Base-by-base conservation (phyloP, 2,113 vertebrate species). In the Pluvialis apricaria region DNA sequence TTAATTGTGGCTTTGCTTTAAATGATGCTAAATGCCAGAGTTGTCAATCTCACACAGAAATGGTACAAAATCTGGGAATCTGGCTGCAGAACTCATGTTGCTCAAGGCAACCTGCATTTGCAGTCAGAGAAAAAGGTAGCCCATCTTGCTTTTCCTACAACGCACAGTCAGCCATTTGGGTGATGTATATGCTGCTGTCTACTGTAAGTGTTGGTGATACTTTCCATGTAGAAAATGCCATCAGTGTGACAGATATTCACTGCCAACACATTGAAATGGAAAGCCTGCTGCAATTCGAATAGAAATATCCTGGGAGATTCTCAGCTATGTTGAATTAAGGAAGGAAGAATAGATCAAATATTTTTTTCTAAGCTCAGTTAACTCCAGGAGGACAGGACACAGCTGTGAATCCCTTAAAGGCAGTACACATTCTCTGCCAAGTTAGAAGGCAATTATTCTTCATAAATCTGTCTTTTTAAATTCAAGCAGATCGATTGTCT, bases 391-490 rank as follows among this genome's bases (percentile, higher is more conserved):
- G 95, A 86, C 86, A 88, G 72, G 77, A 81, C 94, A 92, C 92
- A 95, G 82, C 86, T 96, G 94, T 88, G 92, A 97, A 54, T 95
- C 88, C 69, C 90, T 96, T 86, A 60, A 85, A 95, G 88, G 92
- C 82, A 86, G 61, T 29, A 84, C 88, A 88, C 34, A 34, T 61
- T 70, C 76, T 71, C 90, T 97, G 92, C 92, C 94, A 95, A 96
- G 60, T 78, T n/a, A 71, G 60, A 90, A 83, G 55, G 88, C 88
- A 96, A 93, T 92, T 88, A 93, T 84, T 94, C 82, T 83, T 86
- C 68, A 83, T 86, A 95, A 86, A 93, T 95, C 95, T 93, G 82
- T 88, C 92, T 83, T 93, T 95, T 93, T 92, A 95, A 96, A 94
- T 88, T 90, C 83, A 94, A 82, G 94, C 86, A 91, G 57, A 96